Percentiles rank a stretch among this genome's conserved stretches.
phyloP scores from a whole-genome alignment of 2,113 vertebrate genomes.

The Etia nguti region DNA sequence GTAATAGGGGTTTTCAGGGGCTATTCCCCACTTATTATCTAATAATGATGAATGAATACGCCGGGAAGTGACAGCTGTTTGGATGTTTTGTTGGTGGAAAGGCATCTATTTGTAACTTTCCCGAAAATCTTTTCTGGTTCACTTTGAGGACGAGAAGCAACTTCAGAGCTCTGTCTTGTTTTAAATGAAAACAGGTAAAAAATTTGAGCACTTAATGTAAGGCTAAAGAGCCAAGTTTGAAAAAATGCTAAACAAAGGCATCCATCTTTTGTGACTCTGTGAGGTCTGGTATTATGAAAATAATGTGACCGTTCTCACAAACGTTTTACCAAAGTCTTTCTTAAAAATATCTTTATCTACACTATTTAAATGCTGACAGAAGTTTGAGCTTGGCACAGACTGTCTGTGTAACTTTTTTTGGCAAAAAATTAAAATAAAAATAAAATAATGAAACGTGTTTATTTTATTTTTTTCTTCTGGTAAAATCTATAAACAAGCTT shows the following conservation, averaged over 20 bases:
- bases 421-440: neutral
- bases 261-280: neutral
- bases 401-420: neutral
- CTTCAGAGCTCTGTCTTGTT: neutral
- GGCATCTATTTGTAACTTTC: conserved; percentile 57
- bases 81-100: conserved; percentile 44
- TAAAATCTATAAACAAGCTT: neutral
- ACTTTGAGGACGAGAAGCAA: conserved; percentile 43
- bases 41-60: conserved; percentile 78
- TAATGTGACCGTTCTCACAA: neutral
- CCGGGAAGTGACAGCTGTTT: conserved; percentile 74
- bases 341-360: neutral
- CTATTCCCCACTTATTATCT: conserved; percentile 72
- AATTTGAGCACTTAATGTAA: neutral
- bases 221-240: neutral
- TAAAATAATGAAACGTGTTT: neutral
- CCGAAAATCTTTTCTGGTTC: conserved; percentile 19
- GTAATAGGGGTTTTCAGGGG: conserved; percentile 70
- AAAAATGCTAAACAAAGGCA: neutral
- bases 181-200: neutral
- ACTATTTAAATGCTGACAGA: neutral
- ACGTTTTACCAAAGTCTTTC: neutral
- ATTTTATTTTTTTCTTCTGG: neutral
- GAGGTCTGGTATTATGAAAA: neutral
- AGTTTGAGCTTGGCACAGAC: neutral